Percentiles rank a stretch among this genome's conserved stretches.
Evolutionary conservation across 1,140 invertebrate genomes (phyloP).

Genomic region (Leptopilina boulardi): DNA sequence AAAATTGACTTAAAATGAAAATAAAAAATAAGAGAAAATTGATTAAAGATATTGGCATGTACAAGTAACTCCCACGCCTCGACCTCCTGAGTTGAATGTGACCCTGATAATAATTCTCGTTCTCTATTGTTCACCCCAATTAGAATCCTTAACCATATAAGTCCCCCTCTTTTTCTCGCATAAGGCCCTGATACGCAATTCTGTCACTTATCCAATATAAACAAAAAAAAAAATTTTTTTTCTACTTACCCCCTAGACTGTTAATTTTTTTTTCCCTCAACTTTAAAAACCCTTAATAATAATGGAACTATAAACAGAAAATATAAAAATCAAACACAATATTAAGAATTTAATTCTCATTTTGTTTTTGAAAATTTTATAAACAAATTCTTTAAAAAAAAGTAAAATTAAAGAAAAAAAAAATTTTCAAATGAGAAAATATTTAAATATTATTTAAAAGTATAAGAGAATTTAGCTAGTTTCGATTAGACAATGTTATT

Average conservation of each 20-base stretch:
- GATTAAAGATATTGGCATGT: conserved; percentile 25
- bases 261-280: conserved; percentile 22
- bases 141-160: conserved; percentile 53
- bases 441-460: too few species aligned
- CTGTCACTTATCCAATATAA: conserved; percentile 76
- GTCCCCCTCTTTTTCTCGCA: conserved; percentile 51
- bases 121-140: conserved; percentile 76
- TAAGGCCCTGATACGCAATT: conserved; percentile 64
- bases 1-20: too few species aligned
- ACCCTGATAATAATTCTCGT: conserved; percentile 72
- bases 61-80: conserved; percentile 69
- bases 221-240: conserved; percentile 74
- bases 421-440: too few species aligned
- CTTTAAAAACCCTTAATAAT: background rate
- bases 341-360: too few species aligned
- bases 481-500: conserved; percentile 51
- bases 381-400: too few species aligned
- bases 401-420: too few species aligned
- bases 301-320: too few species aligned
- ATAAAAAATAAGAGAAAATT: background rate
- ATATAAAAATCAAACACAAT: too few species aligned
- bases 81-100: conserved; percentile 67
- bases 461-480: background rate
- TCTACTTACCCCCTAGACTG: conserved; percentile 56
- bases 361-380: too few species aligned